These are phyloP conservation scores for Fistularia commersonii DNA, from an alignment of 2,797 vertebrate species.

Conservation along the genomic window DNA sequence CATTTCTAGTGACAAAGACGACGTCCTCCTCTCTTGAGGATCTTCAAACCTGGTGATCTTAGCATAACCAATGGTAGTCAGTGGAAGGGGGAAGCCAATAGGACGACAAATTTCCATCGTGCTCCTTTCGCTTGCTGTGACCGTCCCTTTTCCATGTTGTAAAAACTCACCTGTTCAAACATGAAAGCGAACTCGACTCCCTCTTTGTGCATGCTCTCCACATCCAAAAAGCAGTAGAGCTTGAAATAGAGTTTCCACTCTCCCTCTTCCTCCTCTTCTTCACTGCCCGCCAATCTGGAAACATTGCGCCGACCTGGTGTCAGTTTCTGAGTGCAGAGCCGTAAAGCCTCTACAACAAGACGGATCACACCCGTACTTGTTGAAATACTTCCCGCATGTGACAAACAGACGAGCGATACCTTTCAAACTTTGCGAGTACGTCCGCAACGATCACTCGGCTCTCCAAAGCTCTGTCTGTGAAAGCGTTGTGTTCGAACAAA, in stretches of 20 bases:
- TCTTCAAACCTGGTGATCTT: too few relatives aligned
- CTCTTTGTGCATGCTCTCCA: slow-evolving; percentile 89
- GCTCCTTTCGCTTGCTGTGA: too few relatives aligned
- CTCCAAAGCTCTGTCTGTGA: slow-evolving; percentile 84
- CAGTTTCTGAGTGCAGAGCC: background rate
- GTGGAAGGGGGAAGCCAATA: too few relatives aligned
- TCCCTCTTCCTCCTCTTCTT: slow-evolving; percentile 86
- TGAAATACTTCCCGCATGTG: too few relatives aligned
- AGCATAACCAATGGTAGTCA: too few relatives aligned
- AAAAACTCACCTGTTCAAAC: slow-evolving; percentile 87
- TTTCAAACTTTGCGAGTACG: slow-evolving; percentile 91
- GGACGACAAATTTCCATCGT: too few relatives aligned
- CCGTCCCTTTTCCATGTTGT: too few relatives aligned
- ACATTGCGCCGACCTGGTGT: background rate
- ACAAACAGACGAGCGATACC: slow-evolving; percentile 58
- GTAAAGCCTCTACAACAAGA: background rate
- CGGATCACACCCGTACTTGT: too few relatives aligned
- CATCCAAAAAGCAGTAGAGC: slow-evolving; percentile 92
- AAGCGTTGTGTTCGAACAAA: slow-evolving; percentile 86
- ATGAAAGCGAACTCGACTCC: slow-evolving; percentile 95
- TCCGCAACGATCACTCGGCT: slow-evolving; percentile 90
- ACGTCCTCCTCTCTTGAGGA: too few relatives aligned
- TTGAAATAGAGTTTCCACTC: slow-evolving; percentile 93
- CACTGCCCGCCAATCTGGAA: slow-evolving; percentile 80
- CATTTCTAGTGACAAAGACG: too few relatives aligned